A percentile compares a stretch with the other conserved stretches of the same genome.
Evolutionary conservation across 2,797 vertebrate species (phyloP).

Genomic region (Intellagama lesueurii): DNA sequence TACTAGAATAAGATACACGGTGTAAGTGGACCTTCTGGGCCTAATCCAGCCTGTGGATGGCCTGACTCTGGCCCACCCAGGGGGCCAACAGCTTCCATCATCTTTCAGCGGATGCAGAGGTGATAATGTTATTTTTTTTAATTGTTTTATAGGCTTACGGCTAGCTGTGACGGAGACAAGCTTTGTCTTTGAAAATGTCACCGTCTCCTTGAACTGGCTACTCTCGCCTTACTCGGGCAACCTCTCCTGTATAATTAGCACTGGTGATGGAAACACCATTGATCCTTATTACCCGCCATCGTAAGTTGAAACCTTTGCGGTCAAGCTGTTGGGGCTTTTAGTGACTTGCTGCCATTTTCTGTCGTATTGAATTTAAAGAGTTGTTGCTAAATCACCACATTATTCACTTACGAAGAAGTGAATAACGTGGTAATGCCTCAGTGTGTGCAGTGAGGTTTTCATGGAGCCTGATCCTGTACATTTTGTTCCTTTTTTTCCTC

Average conservation of each 20-base stretch:
- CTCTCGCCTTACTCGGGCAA: conserved; percentile 92
- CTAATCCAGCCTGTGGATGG: no score
- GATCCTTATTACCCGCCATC: conserved; percentile 88
- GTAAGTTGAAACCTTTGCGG: conserved; percentile 77
- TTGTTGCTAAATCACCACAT: not conserved
- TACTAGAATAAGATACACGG: no score
- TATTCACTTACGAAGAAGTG: not conserved
- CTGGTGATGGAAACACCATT: conserved; percentile 88
- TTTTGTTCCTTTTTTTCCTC: no score
- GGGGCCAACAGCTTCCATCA: no score
- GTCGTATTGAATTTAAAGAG: no score
- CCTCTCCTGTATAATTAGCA: conserved; percentile 89
- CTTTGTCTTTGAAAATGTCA: conserved; percentile 86
- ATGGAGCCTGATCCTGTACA: not conserved
- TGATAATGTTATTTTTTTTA: not conserved
- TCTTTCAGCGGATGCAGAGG: no score
- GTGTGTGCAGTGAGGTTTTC: not conserved
- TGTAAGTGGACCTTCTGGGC: no score
- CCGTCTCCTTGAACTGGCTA: conserved; percentile 89
- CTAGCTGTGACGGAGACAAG: conserved; percentile 80
- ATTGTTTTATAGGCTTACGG: conserved; percentile 82
- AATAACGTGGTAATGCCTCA: not conserved
- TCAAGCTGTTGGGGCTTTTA: not conserved
- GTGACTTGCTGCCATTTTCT: not conserved
- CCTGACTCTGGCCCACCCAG: no score